phyloP scores from a whole-genome alignment of 1,140 invertebrate genomes.

The Pseudomyrmex sp. region DNA sequence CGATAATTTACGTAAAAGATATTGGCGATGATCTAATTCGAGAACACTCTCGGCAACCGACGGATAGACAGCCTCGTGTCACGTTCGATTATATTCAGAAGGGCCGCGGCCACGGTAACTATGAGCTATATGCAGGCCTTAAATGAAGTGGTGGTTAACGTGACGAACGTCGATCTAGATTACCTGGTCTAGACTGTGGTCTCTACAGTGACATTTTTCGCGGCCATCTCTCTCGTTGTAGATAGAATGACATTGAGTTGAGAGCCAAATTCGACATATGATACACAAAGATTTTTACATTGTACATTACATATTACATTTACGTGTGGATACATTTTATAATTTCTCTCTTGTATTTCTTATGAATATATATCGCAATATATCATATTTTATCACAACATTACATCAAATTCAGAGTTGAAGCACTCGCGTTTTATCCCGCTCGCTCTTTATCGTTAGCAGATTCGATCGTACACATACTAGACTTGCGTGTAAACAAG shows the following conservation, averaged over 20 bases:
- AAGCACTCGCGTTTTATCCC: not conserved
- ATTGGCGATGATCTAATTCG: constrained; percentile 71
- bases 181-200: constrained; percentile 53
- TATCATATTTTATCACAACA: constrained; percentile 22
- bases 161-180: constrained; percentile 53
- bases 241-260: constrained; percentile 5
- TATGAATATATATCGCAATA: not conserved
- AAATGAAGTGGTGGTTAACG: constrained; percentile 59
- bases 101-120: constrained; percentile 23
- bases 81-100: constrained; percentile 66
- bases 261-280: not conserved
- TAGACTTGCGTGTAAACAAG: constrained; percentile 51
- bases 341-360: not conserved
- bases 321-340: not conserved
- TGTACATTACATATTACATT: no score
- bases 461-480: constrained; percentile 16
- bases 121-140: constrained; percentile 26
- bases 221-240: not conserved
- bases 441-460: not conserved
- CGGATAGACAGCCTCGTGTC: constrained; percentile 63
- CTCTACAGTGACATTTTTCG: constrained; percentile 24
- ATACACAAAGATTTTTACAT: no score
- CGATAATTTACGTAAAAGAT: constrained; percentile 70
- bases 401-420: not conserved
- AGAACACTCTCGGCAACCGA: constrained; percentile 43